phyloP scores from a whole-genome alignment of 1,140 invertebrate species.

The Cyphomyrmex costatus region DNA sequence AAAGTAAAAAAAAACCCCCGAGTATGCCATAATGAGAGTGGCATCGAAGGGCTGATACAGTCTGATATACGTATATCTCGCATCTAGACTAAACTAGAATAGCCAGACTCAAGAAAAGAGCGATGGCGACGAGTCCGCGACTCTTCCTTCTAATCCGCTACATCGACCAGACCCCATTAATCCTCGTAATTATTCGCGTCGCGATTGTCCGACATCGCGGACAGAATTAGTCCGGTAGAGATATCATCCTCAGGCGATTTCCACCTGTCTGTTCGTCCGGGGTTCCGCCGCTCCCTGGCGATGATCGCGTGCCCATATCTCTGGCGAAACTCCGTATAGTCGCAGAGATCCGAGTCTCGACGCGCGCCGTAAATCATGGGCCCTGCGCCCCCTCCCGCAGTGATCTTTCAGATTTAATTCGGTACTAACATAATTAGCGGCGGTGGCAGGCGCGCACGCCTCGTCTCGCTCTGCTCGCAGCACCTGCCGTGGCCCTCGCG shows the following conservation, averaged over 20 bases:
- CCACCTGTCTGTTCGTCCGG: slow-evolving; percentile 36
- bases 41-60: background rate
- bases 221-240: slow-evolving; percentile 42
- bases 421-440: slow-evolving; percentile 85
- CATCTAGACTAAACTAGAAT: background rate
- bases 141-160: slow-evolving; percentile 25
- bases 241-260: slow-evolving; percentile 50
- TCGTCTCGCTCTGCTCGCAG: slow-evolving; percentile 85
- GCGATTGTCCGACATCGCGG: slow-evolving; percentile 50
- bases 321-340: slow-evolving; percentile 38
- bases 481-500: slow-evolving; percentile 81
- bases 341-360: slow-evolving; percentile 36
- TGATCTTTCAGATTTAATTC: slow-evolving; percentile 86
- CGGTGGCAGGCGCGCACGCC: slow-evolving; percentile 73
- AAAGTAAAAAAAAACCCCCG: too few species aligned
- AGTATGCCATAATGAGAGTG: too few species aligned
- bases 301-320: background rate
- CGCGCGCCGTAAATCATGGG: slow-evolving; percentile 78
- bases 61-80: slow-evolving; percentile 31
- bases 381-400: slow-evolving; percentile 66
- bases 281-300: background rate
- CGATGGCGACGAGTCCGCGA: background rate
- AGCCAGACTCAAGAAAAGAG: background rate
- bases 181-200: slow-evolving; percentile 53
- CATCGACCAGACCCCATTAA: slow-evolving; percentile 33